Percentiles rank a stretch among this genome's conserved stretches.
These are phyloP conservation scores for Petrolisthes cinctipes DNA, from an alignment of 2,888 invertebrate genomes.

Conservation along the genomic window DNA sequence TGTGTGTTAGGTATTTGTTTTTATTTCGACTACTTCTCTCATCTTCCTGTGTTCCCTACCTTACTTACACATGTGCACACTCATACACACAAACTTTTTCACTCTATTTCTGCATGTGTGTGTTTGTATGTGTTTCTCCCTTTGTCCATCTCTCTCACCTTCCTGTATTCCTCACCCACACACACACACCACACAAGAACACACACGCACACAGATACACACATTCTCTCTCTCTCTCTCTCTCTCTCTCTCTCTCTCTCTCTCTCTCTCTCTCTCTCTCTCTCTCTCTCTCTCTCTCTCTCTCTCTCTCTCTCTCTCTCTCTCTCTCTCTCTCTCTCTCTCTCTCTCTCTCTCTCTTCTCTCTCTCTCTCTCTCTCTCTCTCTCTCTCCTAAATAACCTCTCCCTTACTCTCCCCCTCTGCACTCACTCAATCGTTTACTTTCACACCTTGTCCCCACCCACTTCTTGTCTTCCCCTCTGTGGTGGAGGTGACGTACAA, in stretches of 20 bases:
- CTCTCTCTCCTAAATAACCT: not conserved
- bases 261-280: constrained; percentile 1
- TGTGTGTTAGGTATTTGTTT: not conserved
- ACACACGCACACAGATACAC: not conserved
- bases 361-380: not conserved
- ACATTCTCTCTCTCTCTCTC: not conserved
- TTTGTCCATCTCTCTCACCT: not conserved
- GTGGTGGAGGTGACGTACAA: not conserved
- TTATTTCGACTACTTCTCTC: not conserved
- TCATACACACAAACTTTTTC: not conserved
- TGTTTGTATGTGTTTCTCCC: not conserved
- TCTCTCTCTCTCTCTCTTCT: not conserved
- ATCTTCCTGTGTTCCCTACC: not conserved
- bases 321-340: constrained; percentile 2
- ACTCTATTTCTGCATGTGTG: not conserved
- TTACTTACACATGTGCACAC: not conserved
- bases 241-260: not conserved
- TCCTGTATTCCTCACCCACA: not conserved
- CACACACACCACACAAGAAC: not conserved
- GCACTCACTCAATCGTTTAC: too few relatives aligned
- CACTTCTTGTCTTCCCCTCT: not conserved
- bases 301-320: not conserved
- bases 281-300: not conserved
- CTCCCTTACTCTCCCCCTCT: not conserved
- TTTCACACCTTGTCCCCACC: not conserved